Conservation (phyloP, 2,888 invertebrate species). For the Congeria kusceri region DNA sequence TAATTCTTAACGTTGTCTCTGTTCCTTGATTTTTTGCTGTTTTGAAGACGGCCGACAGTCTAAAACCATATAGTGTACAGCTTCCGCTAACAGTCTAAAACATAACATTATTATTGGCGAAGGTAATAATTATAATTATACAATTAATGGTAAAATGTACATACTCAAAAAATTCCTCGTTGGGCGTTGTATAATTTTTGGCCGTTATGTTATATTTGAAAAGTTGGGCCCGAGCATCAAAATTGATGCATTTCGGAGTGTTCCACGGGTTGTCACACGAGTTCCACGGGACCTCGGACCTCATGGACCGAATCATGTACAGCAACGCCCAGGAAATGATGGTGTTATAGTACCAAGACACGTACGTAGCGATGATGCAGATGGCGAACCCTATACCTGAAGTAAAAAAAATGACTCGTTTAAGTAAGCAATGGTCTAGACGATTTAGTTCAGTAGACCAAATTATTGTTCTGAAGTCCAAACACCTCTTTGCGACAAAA, state of each 20-base stretch:
- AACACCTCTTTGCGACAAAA: too few relatives aligned
- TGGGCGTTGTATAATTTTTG: constrained; percentile 50
- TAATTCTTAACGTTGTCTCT: too few relatives aligned
- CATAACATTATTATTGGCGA: too few relatives aligned
- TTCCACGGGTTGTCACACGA: constrained; percentile 85
- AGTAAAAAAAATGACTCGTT: constrained; percentile 58
- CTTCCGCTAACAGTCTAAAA: too few relatives aligned
- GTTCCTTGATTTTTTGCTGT: too few relatives aligned
- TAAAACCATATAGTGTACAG: too few relatives aligned
- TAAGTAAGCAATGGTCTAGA: too few relatives aligned
- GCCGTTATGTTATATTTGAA: constrained; percentile 28
- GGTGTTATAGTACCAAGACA: constrained; percentile 96
- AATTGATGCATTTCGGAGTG: constrained; percentile 85
- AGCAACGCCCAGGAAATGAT: constrained; percentile 95
- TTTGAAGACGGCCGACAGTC: too few relatives aligned
- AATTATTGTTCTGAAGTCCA: too few relatives aligned
- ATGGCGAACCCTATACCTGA: constrained; percentile 98
- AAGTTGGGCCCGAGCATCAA: constrained; percentile 44
- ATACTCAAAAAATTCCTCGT: constrained; percentile 72
- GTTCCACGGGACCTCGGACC: constrained; percentile 84
- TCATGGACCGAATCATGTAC: constrained; percentile 84
- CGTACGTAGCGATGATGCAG: constrained; percentile 91
- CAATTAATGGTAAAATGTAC: constrained; percentile 14
- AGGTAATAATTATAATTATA: too few relatives aligned
- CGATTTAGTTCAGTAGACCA: too few relatives aligned